Conservation (phyloP, 2,888 invertebrate species). For the Cerceris rybyensis region DNA sequence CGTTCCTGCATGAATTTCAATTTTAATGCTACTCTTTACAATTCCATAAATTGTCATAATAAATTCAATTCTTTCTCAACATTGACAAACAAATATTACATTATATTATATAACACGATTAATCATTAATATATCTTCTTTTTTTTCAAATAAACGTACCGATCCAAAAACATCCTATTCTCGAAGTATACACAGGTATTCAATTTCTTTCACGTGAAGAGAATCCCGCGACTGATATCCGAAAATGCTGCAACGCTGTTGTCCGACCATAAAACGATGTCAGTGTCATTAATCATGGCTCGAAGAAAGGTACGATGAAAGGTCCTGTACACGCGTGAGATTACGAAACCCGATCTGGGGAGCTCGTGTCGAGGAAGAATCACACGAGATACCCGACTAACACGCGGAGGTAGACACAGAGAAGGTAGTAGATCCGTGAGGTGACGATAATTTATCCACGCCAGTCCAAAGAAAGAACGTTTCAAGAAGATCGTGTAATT, state of each 20-base stretch:
- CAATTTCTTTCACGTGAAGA: slow-evolving; percentile 31
- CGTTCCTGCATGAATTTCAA: too few relatives aligned
- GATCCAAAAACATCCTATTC: background rate
- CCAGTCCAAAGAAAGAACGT: slow-evolving; percentile 40
- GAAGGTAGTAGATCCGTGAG: slow-evolving; percentile 28
- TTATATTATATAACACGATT: background rate
- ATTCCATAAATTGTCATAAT: too few relatives aligned
- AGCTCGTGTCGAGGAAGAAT: slow-evolving; percentile 55
- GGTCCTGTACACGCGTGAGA: slow-evolving; percentile 65
- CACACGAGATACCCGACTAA: slow-evolving; percentile 45
- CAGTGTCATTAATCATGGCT: slow-evolving; percentile 56
- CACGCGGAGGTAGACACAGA: slow-evolving; percentile 40
- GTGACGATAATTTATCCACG: slow-evolving; percentile 63
- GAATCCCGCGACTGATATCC: slow-evolving; percentile 43
- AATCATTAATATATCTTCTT: background rate
- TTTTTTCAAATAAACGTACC: background rate
- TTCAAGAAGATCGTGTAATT: slow-evolving; percentile 50
- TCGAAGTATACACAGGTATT: slow-evolving; percentile 17
- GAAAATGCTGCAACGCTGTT: slow-evolving; percentile 53
- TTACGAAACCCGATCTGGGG: slow-evolving; percentile 62
- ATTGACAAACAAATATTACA: too few relatives aligned
- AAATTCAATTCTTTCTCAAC: too few relatives aligned
- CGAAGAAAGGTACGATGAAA: slow-evolving; percentile 60
- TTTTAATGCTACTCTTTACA: too few relatives aligned
- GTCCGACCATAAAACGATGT: slow-evolving; percentile 48